Evolutionary conservation across 1,140 invertebrate genomes (phyloP).

Genomic region (Bombus waltoni): DNA sequence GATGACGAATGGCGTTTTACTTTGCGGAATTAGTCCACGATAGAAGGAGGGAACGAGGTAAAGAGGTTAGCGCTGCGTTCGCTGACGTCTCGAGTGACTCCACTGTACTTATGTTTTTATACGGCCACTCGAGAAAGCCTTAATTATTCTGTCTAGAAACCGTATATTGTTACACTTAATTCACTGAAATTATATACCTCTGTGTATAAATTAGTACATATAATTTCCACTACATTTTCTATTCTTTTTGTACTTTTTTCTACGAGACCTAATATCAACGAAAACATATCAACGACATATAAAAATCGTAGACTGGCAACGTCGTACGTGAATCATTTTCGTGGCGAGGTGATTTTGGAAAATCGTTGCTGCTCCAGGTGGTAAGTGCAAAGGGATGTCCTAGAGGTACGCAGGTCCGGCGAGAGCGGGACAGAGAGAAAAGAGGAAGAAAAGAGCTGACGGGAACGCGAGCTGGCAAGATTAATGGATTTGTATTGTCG

Average conservation of each 20-base stretch:
- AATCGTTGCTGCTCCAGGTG: slow-evolving; percentile 59
- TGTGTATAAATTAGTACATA: not conserved
- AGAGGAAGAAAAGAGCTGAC: slow-evolving; percentile 63
- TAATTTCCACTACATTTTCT: not conserved
- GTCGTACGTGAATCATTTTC: slow-evolving; percentile 1
- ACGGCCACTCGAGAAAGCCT: slow-evolving; percentile 1
- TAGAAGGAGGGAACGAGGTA: slow-evolving; percentile 27
- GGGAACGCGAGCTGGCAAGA: slow-evolving; percentile 68
- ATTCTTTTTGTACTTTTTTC: not conserved
- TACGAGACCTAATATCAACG: not conserved
- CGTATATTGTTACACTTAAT: not conserved
- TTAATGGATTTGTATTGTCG: slow-evolving; percentile 78
- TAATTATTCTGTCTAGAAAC: slow-evolving; percentile 15
- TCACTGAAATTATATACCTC: not conserved
- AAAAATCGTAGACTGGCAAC: not conserved
- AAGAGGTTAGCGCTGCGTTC: slow-evolving; percentile 32
- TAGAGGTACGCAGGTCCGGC: slow-evolving; percentile 56
- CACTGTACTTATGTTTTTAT: slow-evolving; percentile 4
- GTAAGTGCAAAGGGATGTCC: slow-evolving; percentile 75
- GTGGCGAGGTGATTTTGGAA: slow-evolving; percentile 38
- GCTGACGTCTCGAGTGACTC: slow-evolving; percentile 1
- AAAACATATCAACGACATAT: not conserved
- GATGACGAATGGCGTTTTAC: no score
- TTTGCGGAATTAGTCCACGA: not conserved
- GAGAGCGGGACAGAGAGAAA: slow-evolving; percentile 42